phyloP scores from a whole-genome alignment of 1,140 invertebrate species.

The Homarus americanus region DNA sequence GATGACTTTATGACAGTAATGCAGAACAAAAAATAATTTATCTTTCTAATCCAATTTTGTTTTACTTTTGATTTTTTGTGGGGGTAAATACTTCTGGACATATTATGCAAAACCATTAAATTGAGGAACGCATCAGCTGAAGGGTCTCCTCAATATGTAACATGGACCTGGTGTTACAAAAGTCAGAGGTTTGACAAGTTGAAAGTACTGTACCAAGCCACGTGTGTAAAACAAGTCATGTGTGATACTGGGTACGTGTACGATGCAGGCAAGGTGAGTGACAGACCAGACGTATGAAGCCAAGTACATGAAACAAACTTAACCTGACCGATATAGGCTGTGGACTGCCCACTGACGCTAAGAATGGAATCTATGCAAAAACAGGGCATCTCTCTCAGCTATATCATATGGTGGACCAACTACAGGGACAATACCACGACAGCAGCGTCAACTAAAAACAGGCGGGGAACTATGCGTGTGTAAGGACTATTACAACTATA shows the following conservation, averaged over 20 bases:
- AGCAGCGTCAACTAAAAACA: background rate
- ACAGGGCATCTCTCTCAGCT: background rate
- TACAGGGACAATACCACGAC: background rate
- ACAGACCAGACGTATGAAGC: background rate
- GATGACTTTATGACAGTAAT: too few species aligned
- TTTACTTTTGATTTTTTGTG: too few species aligned
- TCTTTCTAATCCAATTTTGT: too few species aligned
- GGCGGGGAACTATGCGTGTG: background rate
- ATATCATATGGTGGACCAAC: background rate
- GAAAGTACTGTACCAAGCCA: too few species aligned
- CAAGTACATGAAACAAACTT: background rate
- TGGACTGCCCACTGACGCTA: background rate
- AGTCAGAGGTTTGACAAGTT: background rate
- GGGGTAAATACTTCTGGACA: too few species aligned
- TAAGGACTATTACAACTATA: background rate
- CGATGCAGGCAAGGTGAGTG: background rate
- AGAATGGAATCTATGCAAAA: background rate
- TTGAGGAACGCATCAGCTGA: too few species aligned
- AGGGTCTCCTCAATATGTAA: too few species aligned
- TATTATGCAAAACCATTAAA: too few species aligned
- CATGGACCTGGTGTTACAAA: background rate
- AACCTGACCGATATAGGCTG: background rate
- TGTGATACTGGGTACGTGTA: background rate
- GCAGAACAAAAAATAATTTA: too few species aligned
- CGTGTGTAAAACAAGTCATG: background rate